phyloP scores from a whole-genome alignment of 2,113 vertebrate genomes.

The Neoarius graeffei region DNA sequence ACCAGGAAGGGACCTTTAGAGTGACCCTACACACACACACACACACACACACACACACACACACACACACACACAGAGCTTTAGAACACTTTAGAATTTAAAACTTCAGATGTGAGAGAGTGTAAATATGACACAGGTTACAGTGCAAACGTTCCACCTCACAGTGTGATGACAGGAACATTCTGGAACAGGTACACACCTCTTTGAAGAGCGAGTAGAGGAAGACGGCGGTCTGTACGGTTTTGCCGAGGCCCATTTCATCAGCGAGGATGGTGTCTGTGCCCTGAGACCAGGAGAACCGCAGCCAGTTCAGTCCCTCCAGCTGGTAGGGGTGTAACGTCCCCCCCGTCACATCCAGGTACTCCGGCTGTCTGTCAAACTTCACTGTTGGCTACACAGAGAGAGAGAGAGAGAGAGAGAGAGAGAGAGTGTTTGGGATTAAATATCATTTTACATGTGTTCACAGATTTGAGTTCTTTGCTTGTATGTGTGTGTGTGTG shows the following conservation, averaged over 20 bases:
- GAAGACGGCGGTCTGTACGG: conserved; percentile 95
- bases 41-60: neutral
- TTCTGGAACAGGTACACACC: conserved; percentile 64
- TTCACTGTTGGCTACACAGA: conserved; percentile 88
- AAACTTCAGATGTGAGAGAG: neutral
- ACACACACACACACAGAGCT: neutral
- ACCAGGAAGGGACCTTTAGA: conserved; percentile 98
- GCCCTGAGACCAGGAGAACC: conserved; percentile 89
- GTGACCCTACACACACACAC: conserved; percentile 80
- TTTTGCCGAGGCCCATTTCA: conserved; percentile 98
- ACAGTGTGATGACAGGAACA: neutral
- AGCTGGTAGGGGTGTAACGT: conserved; percentile 95
- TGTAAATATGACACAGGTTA: neutral
- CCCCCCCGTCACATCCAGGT: conserved; percentile 88
- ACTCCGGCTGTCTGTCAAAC: conserved; percentile 93
- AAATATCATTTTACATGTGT: neutral
- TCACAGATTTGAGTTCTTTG: neutral
- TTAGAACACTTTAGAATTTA: neutral
- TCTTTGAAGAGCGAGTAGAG: conserved; percentile 97
- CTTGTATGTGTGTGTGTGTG: conserved; percentile 17
- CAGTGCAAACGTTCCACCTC: neutral
- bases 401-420: neutral
- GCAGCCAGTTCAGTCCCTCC: conserved; percentile 95
- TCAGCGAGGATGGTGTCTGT: conserved; percentile 80
- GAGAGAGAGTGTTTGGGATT: neutral